These are phyloP conservation scores for Poeciliopsis prolifica DNA, from an alignment of 2,113 vertebrate genomes.

Conservation along the genomic window DNA sequence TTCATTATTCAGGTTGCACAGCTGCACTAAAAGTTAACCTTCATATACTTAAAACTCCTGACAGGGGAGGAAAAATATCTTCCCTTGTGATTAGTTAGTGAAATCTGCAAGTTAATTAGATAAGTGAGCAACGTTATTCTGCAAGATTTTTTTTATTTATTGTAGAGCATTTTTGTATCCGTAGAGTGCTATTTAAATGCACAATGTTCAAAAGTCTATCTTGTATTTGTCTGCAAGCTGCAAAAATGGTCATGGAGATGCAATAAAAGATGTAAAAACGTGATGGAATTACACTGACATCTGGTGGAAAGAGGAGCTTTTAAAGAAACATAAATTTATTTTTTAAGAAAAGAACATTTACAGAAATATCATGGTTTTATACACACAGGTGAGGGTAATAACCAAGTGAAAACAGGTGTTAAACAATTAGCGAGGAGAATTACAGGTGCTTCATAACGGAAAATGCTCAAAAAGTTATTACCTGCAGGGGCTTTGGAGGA, in stretches of 20 bases:
- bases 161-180: background rate
- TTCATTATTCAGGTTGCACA: conserved; percentile 8
- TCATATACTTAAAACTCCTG: conserved; percentile 49
- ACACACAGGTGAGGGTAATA: background rate
- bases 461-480: background rate
- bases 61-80: background rate
- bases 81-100: conserved; percentile 13
- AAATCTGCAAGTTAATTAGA: conserved; percentile 36
- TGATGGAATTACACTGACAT: conserved; percentile 38
- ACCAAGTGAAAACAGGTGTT: background rate
- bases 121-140: conserved; percentile 7
- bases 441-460: background rate
- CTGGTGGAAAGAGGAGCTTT: conserved; percentile 33
- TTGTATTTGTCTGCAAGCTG: background rate
- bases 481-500: too few species aligned
- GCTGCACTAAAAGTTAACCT: conserved; percentile 53
- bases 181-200: too few species aligned
- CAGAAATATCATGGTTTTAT: background rate
- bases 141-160: background rate
- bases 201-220: background rate
- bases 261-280: background rate
- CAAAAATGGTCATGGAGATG: background rate
- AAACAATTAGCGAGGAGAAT: background rate
- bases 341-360: background rate
- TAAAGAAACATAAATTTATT: background rate